Evolutionary conservation across 2,797 vertebrate genomes (phyloP), one percentile per base, ranked within the genome.

Genomic region (Onychomys arenicola): DNA sequence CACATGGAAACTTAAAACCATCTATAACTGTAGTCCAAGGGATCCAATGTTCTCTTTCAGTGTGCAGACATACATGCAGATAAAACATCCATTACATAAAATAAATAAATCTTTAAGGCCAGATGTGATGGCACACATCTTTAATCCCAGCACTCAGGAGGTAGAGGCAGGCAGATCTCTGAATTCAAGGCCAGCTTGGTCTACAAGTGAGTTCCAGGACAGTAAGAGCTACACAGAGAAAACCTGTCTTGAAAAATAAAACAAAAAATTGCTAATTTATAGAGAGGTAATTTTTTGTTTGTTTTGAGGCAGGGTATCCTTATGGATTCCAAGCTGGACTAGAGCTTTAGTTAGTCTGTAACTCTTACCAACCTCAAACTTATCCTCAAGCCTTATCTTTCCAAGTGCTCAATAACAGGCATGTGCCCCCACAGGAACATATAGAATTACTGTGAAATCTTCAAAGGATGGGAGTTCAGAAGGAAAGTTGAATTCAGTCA

Each of bases 401-500:
- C 37, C n/a, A 32, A 2, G 23, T 29, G 12, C 49, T 80, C 29
- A 9, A 27, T 59, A 43, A 43, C 13, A 86, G 59, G 57, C n/a
- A 34, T n/a, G 1, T 29, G 27, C 77, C 16, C 63, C 21, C 46
- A 52, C 13, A 69, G 43, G 43, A 4, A 29, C 65, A 12, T 65
- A 21, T 92, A 43, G 78, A 67, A 11, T 93, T 90, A 91, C 23
- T 86, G 12, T 91, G 63, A 84, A 10, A 83, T 77, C 63, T 95
- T 96, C 96, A 83, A 96, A 87, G 90, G 32, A 82, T 67, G 4
- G 37, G 59, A 84, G 90, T 92, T 40, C 29, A 83, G 78, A 94
- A 88, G 52, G 86, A 94, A 92, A 96, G 21, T 92, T 96, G 61
- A 78, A 91, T 81, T 83, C n/a, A 94, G 0, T 91, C 65, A 88